Percentiles rank a stretch among this genome's conserved stretches.
Evolutionary conservation across 2,888 invertebrate species (phyloP).

Genomic region (Xanthia icteritia): DNA sequence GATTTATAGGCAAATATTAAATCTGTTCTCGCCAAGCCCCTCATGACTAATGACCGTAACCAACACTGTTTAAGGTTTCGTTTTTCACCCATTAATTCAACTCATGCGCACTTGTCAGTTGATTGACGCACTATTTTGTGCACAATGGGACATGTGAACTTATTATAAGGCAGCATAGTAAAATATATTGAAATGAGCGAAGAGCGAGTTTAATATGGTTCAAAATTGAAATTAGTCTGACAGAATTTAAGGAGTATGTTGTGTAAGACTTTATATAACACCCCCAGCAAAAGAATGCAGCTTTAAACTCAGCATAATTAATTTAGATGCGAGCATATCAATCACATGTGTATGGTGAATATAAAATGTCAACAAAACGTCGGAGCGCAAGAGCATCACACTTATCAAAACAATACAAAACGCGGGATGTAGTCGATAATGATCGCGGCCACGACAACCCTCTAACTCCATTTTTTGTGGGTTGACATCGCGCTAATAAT

Average conservation of each 20-base stretch:
- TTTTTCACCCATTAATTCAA: slow-evolving; percentile 81
- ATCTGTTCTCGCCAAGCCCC: slow-evolving; percentile 86
- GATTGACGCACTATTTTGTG: slow-evolving; percentile 81
- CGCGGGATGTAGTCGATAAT: slow-evolving; percentile 88
- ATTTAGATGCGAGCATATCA: slow-evolving; percentile 75
- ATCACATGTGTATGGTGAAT: slow-evolving; percentile 83
- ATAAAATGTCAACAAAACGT: slow-evolving; percentile 87
- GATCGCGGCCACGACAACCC: slow-evolving; percentile 87
- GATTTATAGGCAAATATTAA: slow-evolving; percentile 90
- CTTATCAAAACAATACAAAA: slow-evolving; percentile 90
- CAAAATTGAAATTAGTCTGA: slow-evolving; percentile 24
- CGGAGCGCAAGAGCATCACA: slow-evolving; percentile 80
- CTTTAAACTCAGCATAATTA: slow-evolving; percentile 65
- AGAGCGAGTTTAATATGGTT: slow-evolving; percentile 6
- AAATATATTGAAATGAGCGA: slow-evolving; percentile 31
- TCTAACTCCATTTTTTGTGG: slow-evolving; percentile 88
- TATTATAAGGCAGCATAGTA: slow-evolving; percentile 44
- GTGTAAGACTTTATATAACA: slow-evolving; percentile 26
- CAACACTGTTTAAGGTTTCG: slow-evolving; percentile 81
- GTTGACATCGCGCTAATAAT: slow-evolving; percentile 90
- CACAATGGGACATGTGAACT: slow-evolving; percentile 66
- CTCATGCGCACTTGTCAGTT: slow-evolving; percentile 76
- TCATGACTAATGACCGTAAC: slow-evolving; percentile 84
- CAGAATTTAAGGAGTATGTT: slow-evolving; percentile 35
- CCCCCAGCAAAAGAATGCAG: slow-evolving; percentile 44